Base-by-base conservation (phyloP, 2,888 invertebrate species). In the Brachypalpus laphriformis region DNA sequence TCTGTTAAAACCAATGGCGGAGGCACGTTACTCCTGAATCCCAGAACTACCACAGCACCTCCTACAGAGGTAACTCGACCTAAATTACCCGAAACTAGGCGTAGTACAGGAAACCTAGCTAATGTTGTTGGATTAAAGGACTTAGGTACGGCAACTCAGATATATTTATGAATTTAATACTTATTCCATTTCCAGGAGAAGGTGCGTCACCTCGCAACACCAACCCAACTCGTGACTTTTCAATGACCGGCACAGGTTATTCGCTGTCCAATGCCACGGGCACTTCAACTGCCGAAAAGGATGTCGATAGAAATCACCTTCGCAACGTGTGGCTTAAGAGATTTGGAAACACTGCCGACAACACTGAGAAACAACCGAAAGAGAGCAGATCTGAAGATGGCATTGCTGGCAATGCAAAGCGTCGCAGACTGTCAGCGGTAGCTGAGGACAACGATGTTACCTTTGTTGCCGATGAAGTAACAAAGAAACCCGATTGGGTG, bases 291-390 rank as follows among this genome's bases (percentile, higher is more conserved):
- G n/a, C 18, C 8, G 61, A 61, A 1, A 65, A 28, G 8, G 65
- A 66, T 28, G 88, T 88, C 1, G 88, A 89, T 82, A 88, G 87
- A 2, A 81, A 88, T 14, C 88, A 90, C 75, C 72, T 91, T 16
- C 90, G 92, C 9, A 87, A 90, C 3, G 28, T 90, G 4, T 90
- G 91, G 89, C 77, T 89, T 0, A 89, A 89, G 22, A 89, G 89
- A 14, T 91, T 90, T 70, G 87, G 40, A n/a, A 86, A 63, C 11
- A 20, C 56, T n/a, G 7, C 40, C 34, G 59, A 61, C 0, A 25
- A 16, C 1, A 34, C 4, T 5, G 18, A 9, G 14, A 25, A 63
- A 14, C 47, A 65, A 57, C 16, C 59, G 7, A 28, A 47, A 28
- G 8, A 9, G 3, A 51, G 18, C 7, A 9, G 49, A 11, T 49